Percentiles rank a stretch among this genome's conserved stretches.
These are phyloP conservation scores for Lepidonotus clava DNA, from an alignment of 2,888 invertebrate genomes.

Conservation along the genomic window DNA sequence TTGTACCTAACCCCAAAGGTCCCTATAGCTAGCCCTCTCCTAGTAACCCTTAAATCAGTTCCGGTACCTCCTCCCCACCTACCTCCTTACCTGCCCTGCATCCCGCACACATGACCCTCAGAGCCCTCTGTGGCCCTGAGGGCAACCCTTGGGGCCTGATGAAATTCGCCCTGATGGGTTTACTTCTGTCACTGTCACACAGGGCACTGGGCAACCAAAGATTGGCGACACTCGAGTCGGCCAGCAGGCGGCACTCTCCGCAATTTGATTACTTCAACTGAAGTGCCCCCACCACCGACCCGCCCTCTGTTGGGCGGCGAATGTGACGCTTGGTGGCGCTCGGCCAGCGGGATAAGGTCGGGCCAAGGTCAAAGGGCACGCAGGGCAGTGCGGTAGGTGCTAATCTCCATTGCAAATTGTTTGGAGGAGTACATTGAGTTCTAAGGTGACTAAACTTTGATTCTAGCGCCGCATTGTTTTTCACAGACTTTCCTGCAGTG, in stretches of 20 bases:
- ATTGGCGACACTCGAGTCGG: conserved; percentile 13
- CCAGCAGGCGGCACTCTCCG: not conserved
- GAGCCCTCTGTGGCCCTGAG: not conserved
- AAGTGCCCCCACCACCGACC: not conserved
- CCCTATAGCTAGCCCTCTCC: no score
- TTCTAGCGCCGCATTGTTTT: no score
- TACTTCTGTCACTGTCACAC: conserved; percentile 15
- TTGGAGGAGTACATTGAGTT: no score
- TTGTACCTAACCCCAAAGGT: no score
- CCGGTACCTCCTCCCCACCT: no score
- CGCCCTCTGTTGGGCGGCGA: not conserved
- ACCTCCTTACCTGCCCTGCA: not conserved
- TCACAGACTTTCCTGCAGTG: no score
- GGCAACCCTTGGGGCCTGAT: not conserved
- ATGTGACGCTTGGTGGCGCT: conserved; percentile 4
- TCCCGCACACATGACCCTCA: no score
- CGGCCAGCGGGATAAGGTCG: not conserved
- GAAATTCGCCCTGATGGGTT: conserved; percentile 18
- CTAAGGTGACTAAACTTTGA: no score
- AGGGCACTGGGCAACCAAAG: not conserved
- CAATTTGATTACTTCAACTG: not conserved
- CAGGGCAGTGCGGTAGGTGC: not conserved
- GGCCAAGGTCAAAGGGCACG: not conserved
- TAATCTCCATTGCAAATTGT: not conserved
- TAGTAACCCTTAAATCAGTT: no score